Evolutionary conservation across 1,140 invertebrate genomes (phyloP).

Genomic region (Bilobella aurantiaca): DNA sequence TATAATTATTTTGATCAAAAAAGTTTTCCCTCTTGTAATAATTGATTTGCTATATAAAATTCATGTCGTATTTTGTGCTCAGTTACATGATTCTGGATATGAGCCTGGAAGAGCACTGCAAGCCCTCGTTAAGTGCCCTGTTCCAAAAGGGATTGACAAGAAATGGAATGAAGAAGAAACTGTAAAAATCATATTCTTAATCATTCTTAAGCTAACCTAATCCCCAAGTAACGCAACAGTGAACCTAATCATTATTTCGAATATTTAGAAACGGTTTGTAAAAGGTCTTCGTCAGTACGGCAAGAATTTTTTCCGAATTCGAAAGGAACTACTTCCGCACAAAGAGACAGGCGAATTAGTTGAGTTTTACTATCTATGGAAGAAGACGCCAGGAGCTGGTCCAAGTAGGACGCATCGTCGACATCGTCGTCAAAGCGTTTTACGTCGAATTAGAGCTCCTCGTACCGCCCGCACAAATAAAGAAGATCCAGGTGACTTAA

Average conservation of each 20-base stretch:
- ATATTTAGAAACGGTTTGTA: conserved; percentile 83
- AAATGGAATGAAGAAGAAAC: conserved; percentile 97
- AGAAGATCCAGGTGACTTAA: conserved; percentile 50
- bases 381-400: conserved; percentile 97
- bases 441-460: conserved; percentile 75
- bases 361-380: conserved; percentile 99
- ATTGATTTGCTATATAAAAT: conserved; percentile 20
- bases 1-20: too few species aligned
- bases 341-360: conserved; percentile 95
- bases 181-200: too few species aligned
- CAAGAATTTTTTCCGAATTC: conserved; percentile 97
- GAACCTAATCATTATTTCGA: conserved; percentile 4
- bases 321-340: conserved; percentile 87
- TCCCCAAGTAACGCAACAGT: too few species aligned
- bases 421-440: conserved; percentile 68
- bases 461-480: conserved; percentile 48
- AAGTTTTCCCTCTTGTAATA: conserved; percentile 37
- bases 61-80: conserved; percentile 29
- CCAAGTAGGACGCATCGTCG: conserved; percentile 83
- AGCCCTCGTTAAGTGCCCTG: conserved; percentile 90
- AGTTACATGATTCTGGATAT: conserved; percentile 87
- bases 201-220: too few species aligned
- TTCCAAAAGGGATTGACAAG: conserved; percentile 91
- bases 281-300: conserved; percentile 95
- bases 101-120: conserved; percentile 89